Base-by-base conservation (phyloP, 2,888 invertebrate species). In the Yponomeuta sedellus region DNA sequence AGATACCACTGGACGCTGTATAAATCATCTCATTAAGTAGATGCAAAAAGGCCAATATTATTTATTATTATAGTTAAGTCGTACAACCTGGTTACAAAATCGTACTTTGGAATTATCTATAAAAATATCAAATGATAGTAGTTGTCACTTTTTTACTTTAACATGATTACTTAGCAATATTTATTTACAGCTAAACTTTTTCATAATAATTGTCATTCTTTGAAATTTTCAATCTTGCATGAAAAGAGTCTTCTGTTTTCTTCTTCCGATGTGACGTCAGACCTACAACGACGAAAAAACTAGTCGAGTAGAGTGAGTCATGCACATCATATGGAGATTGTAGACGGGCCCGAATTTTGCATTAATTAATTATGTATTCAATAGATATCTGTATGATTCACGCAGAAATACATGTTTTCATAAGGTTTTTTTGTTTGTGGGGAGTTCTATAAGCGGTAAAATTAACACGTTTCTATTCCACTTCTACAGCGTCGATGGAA, bases 211-310 rank as follows among this genome's bases (percentile, higher is more conserved):
- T n/a, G n/a, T n/a, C n/a, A n/a, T n/a, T n/a, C n/a, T n/a, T n/a
- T n/a, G n/a, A n/a, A n/a, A n/a, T n/a, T n/a, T n/a, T n/a, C n/a
- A n/a, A n/a, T n/a, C n/a, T n/a, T n/a, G n/a, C 44, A 3, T 52
- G 44, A 12, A 52, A 16, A 16, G 44, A 52, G 44, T 8, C 44
- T 52, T 52, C 44, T 12, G 44, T 1, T 16, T 16, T 52, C 16
- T 44, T 12, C 44, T 10, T 34, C 4, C 44, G 44, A 6, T 11
- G 25, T 22, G 25, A 22, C 25, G 59, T 59, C 25, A 25, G 59
- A 59, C 59, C 59, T 59, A 59, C 59, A 59, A 22, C 59, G 59
- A 59, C 20, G 59, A 59, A 59, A 59, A 59, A 59, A 59, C 59
- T 59, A 20, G 19, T 20, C 25, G 20, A n/a, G 25, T 12, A 59